Evolutionary conservation across 1,140 invertebrate genomes (phyloP), one percentile per base, ranked within the genome.

Genomic region (Macrobrachium rosenbergii): DNA sequence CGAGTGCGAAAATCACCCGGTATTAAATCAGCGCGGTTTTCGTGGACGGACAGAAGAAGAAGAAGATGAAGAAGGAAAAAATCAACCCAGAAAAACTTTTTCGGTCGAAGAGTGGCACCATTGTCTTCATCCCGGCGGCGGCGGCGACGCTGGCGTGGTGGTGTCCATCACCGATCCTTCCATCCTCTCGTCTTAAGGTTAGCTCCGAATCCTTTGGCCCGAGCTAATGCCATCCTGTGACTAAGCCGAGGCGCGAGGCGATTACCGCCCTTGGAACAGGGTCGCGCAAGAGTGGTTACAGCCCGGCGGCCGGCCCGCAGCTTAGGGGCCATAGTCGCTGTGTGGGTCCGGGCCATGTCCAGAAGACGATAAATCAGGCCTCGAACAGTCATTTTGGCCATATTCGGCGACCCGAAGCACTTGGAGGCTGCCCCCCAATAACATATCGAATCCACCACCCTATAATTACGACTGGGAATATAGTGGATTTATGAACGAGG

Each of bases 391-490:
- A 83, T 88, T 83, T 84, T 62, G 60, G 60, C 87, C 82, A 72
- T 88, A 83, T 80, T 75, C 75, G 87, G 81, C 43, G 58, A 43
- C 76, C 60, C 77, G 23, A 72, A 59, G 45, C 87, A 80, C 82
- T 88, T 88, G 82, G 73, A 69, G 82, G 75, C 87, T 83, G 82
- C 87, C 76, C 76, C 82, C 87, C 87, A 83, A 88, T 88, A 88
- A 88, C 87, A 83, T 80, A 88, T 88, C 81, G 87, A 84, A 84
- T 80, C 87, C 59, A 72, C 37, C 19, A 73, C 82, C 82, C 87
- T 88, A 88, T 88, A 88, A 88, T 88, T 88, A 88, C 87, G 87
- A 88, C 82, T 78, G 73, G 83, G 76, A 82, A 80, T 83, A 80
- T 73, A 88, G 73, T 52, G 81, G 87, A 88, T 88, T 88, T 88